Base-by-base conservation (phyloP, 2,888 invertebrate genomes). In the Crossocerus cetratus region DNA sequence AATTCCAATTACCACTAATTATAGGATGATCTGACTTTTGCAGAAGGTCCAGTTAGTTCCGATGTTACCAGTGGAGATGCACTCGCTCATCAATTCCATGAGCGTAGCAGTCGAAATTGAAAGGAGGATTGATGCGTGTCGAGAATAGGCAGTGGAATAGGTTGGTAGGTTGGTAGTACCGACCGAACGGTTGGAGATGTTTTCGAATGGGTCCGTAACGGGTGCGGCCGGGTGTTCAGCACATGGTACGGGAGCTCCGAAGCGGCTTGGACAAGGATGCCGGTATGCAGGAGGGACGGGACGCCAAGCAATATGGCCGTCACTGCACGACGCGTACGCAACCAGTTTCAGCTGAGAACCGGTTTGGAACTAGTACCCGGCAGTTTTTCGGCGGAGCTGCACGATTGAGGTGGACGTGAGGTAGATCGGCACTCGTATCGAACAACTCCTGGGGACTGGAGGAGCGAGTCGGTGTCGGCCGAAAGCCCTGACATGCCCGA, bases 291-390 rank as follows among this genome's bases (percentile, higher is more conserved):
- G 49, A 49, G 16, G n/a, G n/a, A n/a, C 49, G 56, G 22, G 44
- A 43, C 23, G 53, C 32, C 56, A 66, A 59, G 45, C 72, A 84
- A 84, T 54, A 86, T 84, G 85, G 86, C 83, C 56, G 77, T 20
- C 57, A 16, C 69, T 84, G 70, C 72, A 68, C 69, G 79, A 80
- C 72, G 74, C 76, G 83, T 82, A 83, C 84, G 72, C 78, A 87
- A 87, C 87, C 84, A 84, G 86, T 87, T 83, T 72, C 78, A 81
- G 32, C 72, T 49, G 56, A 74, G 78, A 87, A 86, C 86, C 86
- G 86, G 87, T 87, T 87, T 84, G 72, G 79, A 81, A 87, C 84
- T 81, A 84, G 86, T 86, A 85, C 80, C 75, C 82, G 79, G 72
- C 56, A 74, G 82, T 84, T 86, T 86, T 85, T 86, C 77, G 78